Conservation (phyloP, 1,140 invertebrate species). For the Temnothorax curvispinosus region DNA sequence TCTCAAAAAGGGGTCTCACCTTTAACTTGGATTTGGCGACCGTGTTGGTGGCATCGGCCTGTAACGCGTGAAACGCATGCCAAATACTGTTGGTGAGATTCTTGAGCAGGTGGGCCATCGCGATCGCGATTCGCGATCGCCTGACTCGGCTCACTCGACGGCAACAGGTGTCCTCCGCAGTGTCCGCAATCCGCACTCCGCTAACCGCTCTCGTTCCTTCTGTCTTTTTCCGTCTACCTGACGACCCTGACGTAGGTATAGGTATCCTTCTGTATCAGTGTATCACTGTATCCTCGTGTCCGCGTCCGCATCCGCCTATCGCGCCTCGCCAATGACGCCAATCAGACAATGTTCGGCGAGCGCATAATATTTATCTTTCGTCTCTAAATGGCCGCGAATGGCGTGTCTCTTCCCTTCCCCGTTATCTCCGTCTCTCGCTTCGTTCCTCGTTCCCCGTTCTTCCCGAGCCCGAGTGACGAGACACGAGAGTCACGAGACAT, state of each 20-base stretch:
- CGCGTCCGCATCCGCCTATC: not conserved
- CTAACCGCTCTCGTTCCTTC: too few species aligned
- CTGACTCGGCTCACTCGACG: not conserved
- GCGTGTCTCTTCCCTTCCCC: not conserved
- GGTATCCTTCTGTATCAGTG: too few species aligned
- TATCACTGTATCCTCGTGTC: not conserved
- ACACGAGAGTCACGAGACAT: too few species aligned
- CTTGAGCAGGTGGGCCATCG: constrained; percentile 89
- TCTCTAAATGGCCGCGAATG: not conserved
- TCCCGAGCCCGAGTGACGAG: too few species aligned
- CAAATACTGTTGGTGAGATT: constrained; percentile 91
- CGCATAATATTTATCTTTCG: constrained; percentile 15
- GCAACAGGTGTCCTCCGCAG: constrained; percentile 67
- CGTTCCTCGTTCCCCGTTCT: too few species aligned
- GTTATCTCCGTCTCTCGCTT: not conserved
- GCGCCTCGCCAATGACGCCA: not conserved
- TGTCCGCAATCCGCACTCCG: too few species aligned
- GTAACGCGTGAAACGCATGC: constrained; percentile 91
- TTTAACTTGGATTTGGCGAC: constrained; percentile 92
- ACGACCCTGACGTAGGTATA: too few species aligned
- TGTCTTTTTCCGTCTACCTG: not conserved
- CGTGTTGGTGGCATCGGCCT: constrained; percentile 86
- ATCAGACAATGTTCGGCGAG: not conserved
- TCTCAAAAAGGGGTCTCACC: constrained; percentile 76
- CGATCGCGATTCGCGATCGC: constrained; percentile 59